Percentiles rank a stretch among this genome's conserved stretches.
These are phyloP conservation scores for Augochlorella aurata DNA, from an alignment of 2,888 invertebrate genomes.

Conservation along the genomic window DNA sequence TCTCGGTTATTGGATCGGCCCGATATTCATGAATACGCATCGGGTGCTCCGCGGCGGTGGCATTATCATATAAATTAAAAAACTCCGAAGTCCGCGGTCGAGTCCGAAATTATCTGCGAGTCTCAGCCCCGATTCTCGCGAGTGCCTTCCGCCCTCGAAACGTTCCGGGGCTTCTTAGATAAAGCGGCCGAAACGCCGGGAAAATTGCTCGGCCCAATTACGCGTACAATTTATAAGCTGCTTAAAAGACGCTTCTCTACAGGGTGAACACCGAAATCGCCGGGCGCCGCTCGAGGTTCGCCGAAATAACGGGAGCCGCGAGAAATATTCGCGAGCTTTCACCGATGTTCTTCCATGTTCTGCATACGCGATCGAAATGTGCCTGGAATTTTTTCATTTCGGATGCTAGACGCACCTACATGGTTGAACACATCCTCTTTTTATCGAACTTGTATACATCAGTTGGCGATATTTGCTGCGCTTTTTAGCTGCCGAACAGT, in stretches of 20 bases:
- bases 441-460: no score
- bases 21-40: constrained; percentile 11
- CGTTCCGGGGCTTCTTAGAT: constrained; percentile 19
- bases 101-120: neutral
- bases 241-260: neutral
- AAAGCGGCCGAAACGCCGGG: constrained; percentile 23
- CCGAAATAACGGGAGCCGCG: no score
- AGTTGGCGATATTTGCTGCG: no score
- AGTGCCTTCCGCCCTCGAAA: neutral
- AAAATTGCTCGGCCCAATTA: constrained; percentile 25
- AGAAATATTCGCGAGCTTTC: no score
- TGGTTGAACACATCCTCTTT: no score
- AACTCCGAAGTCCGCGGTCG: neutral
- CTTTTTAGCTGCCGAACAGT: no score
- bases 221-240: constrained; percentile 40
- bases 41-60: neutral
- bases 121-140: neutral
- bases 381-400: no score
- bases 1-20: neutral
- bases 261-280: no score
- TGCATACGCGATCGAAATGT: no score
- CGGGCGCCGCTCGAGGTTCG: no score
- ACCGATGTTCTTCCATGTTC: no score
- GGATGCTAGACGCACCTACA: no score
- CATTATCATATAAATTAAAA: constrained; percentile 14